Percentiles rank a stretch among this genome's conserved stretches.
Conservation (phyloP, 1,140 invertebrate genomes). For the Sarcophaga peregrina region DNA sequence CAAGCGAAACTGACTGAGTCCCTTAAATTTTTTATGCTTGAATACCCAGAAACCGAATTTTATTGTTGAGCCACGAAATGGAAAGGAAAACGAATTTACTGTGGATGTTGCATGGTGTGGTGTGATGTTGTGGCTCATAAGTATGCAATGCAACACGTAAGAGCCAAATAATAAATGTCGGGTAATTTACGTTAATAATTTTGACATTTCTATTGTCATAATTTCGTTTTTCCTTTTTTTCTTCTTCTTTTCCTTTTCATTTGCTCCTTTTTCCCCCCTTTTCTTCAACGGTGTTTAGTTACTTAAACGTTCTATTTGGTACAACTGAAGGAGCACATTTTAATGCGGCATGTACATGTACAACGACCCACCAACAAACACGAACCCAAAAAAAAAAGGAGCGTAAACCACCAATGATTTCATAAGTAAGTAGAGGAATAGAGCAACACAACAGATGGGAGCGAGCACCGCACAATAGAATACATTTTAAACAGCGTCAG, state of each 20-base stretch:
- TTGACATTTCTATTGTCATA: conserved; percentile 59
- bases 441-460: not conserved
- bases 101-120: no score
- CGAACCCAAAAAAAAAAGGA: conserved; percentile 21
- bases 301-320: not conserved
- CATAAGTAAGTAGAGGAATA: not conserved
- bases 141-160: conserved; percentile 38
- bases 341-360: conserved; percentile 34
- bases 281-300: not conserved
- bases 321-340: conserved; percentile 15
- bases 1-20: no score
- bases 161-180: conserved; percentile 56
- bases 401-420: not conserved
- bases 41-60: not conserved
- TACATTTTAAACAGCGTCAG: no score
- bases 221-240: conserved; percentile 4
- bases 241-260: not conserved
- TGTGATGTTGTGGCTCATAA: not conserved
- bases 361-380: conserved; percentile 28
- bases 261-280: not conserved
- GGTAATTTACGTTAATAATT: conserved; percentile 59
- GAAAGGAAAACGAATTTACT: no score
- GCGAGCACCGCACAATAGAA: no score
- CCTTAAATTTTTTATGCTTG: not conserved
- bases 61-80: not conserved